Evolutionary conservation across 2,113 vertebrate species (phyloP), one percentile per base, ranked within the genome.

Genomic region (Cyphomyrus discorhynchus): DNA sequence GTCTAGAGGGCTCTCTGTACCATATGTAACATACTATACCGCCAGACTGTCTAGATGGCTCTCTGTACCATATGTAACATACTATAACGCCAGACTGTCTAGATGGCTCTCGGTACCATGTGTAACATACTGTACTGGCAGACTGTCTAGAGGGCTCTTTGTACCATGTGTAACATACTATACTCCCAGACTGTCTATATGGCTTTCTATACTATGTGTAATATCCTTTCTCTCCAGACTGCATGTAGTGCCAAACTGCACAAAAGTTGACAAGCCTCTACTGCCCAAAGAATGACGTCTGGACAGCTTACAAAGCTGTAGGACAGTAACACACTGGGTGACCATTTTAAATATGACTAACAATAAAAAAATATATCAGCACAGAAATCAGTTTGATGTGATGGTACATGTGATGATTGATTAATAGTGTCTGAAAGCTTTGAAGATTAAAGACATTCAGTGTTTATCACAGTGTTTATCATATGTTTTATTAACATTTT

Each of bases 191-290:
- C 50, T 53, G 50, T 17, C 50, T 24, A 56, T 19, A 24, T 58
- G 6, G 21, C 56, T 58, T 7, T 58, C 56, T 90, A 83, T 87
- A 91, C 94, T 95, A 94, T 95, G 92, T 91, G 91, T 93, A 95
- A 94, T 94, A 95, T 93, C 92, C 93, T 91, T 90, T 83, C 90
- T 93, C 90, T 31, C 92, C 93, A 96, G 95, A 96, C 95, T 91
- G 89, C 53, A 52, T 88, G 2, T 0, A 90, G 91, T 94, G 96
- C 97, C 96, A 97, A 96, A 95, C 93, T 93, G 95, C 94, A 96
- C 94, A 88, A 92, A 92, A 94, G 89, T 93, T 89, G 92, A 42
- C 77, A 92, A 91, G 91, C 89, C 82, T 90, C 91, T 3, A 89
- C 88, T 2, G 49, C 91, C 47, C 90, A 47, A 90, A 52, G 31